These are phyloP conservation scores for Euthynnus affinis DNA, from an alignment of 2,797 vertebrate genomes.

Conservation along the genomic window DNA sequence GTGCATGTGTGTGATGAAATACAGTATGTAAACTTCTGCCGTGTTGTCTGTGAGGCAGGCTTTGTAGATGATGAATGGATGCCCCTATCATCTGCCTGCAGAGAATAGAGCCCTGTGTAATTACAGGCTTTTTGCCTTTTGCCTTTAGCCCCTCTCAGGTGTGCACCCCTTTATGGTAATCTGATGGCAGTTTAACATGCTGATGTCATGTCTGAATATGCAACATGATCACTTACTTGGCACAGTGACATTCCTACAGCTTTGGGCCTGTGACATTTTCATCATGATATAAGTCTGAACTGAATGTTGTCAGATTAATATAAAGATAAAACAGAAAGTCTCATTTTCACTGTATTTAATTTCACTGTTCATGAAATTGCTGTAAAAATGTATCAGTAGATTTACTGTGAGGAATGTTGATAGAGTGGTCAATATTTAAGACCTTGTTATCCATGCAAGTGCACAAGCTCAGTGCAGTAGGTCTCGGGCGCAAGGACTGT, in stretches of 20 bases:
- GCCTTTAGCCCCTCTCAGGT: background rate
- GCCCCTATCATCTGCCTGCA: conserved; percentile 48
- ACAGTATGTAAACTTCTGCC: conserved; percentile 26
- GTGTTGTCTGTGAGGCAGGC: conserved; percentile 32
- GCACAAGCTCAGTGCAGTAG: no score
- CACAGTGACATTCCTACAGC: background rate
- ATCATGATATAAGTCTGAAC: background rate
- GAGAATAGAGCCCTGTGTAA: conserved; percentile 58
- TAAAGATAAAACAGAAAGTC: no score
- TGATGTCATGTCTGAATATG: background rate
- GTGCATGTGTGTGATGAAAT: conserved; percentile 23
- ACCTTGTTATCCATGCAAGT: no score
- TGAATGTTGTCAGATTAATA: background rate
- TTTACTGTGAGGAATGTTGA: no score
- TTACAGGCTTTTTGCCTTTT: conserved; percentile 68
- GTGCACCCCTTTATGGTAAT: background rate
- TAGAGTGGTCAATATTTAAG: no score
- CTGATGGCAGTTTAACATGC: background rate
- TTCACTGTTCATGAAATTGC: no score
- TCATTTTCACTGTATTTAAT: no score
- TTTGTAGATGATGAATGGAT: conserved; percentile 72
- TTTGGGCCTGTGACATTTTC: background rate
- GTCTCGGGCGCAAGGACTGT: no score
- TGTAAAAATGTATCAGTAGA: no score
- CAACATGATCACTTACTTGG: background rate